phyloP scores from a whole-genome alignment of 2,113 vertebrate genomes.

The Euleptes europaea region DNA sequence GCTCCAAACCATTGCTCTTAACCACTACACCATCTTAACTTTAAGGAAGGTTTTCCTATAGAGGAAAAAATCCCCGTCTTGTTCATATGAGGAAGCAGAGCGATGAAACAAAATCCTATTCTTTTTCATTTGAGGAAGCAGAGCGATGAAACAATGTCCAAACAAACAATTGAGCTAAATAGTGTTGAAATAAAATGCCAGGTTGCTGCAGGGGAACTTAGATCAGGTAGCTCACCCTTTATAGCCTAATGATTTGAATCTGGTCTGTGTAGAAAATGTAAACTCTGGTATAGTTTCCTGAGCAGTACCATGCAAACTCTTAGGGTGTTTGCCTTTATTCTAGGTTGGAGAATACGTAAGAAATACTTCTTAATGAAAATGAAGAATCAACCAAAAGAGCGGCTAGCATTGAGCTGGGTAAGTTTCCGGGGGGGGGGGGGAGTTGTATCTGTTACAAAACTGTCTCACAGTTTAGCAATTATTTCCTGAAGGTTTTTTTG shows the following conservation, averaged over 20 bases:
- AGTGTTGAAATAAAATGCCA: background rate
- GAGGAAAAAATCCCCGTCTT: background rate
- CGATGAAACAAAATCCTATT: background rate
- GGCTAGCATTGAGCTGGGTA: slow-evolving; percentile 95
- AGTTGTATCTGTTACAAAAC: background rate
- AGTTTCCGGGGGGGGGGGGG: slow-evolving; percentile 24
- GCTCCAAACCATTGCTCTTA: too few relatives aligned
- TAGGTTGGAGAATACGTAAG: slow-evolving; percentile 97
- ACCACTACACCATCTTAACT: background rate
- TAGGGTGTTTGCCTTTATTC: background rate
- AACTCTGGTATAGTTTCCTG: background rate
- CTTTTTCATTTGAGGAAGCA: background rate
- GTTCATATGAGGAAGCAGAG: background rate
- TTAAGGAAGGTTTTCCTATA: background rate
- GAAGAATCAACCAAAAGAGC: slow-evolving; percentile 94
- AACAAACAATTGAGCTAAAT: background rate
- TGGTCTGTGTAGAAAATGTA: slow-evolving; percentile 13
- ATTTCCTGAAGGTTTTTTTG: too few relatives aligned
- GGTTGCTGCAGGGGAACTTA: background rate
- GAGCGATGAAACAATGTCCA: background rate
- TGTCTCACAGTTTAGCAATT: background rate
- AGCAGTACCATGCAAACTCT: background rate
- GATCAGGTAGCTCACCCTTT: background rate
- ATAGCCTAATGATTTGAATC: background rate
- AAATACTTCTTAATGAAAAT: slow-evolving; percentile 94